Percentiles rank a stretch among this genome's conserved stretches.
phyloP scores from a whole-genome alignment of 2,797 vertebrate species.

The Esox masquinongy region DNA sequence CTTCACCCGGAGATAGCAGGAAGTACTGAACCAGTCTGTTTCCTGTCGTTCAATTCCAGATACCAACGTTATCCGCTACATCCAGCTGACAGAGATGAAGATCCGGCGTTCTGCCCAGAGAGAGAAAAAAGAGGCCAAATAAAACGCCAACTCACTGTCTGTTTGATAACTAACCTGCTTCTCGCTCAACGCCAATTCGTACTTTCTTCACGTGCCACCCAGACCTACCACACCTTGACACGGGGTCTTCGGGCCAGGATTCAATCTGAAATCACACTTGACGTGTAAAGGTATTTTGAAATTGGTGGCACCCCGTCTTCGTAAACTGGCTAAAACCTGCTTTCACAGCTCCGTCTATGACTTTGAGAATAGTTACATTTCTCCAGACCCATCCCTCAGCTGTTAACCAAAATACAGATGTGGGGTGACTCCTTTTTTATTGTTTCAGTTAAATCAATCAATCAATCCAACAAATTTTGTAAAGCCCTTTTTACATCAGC shows the following conservation, averaged over 20 bases:
- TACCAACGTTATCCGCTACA: slow-evolving; percentile 97
- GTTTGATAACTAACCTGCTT: slow-evolving; percentile 12
- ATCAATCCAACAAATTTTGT: no score
- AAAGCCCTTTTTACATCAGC: no score
- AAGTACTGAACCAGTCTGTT: slow-evolving; percentile 38
- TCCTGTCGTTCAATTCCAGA: slow-evolving; percentile 78
- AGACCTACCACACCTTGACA: slow-evolving; percentile 29
- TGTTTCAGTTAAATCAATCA: no score
- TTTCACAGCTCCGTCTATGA: no score
- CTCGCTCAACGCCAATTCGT: slow-evolving; percentile 24
- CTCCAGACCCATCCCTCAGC: no score
- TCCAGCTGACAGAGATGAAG: slow-evolving; percentile 99
- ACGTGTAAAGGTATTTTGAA: no score
- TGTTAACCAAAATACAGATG: no score
- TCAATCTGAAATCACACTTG: no score
- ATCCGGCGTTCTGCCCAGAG: slow-evolving; percentile 91
- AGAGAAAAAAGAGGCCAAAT: slow-evolving; percentile 92
- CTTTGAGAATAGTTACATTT: no score
- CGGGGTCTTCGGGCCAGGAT: slow-evolving; percentile 15
- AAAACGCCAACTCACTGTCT: slow-evolving; percentile 55
- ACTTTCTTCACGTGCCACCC: slow-evolving; percentile 49
- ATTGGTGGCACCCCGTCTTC: no score
- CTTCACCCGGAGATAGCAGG: not conserved
- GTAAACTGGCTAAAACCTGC: no score
- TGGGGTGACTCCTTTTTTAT: no score